Evolutionary conservation across 2,888 invertebrate genomes (phyloP).

Genomic region (Cartodere bifasciata): DNA sequence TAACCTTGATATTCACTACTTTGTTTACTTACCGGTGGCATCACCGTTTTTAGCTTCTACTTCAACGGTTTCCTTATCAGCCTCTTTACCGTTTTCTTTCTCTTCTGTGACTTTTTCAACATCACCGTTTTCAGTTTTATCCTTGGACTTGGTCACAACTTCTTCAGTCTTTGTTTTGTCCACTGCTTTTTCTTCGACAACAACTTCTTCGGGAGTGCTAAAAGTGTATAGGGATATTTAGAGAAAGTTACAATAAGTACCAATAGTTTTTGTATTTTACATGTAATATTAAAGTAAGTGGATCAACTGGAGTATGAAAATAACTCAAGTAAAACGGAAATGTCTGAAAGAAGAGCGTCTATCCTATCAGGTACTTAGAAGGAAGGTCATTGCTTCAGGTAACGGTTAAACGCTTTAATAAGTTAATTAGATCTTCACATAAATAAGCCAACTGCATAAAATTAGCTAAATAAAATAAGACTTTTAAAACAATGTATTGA

Average conservation of each 20-base stretch:
- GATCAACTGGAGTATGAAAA: too few species aligned
- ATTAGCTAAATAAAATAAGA: too few species aligned
- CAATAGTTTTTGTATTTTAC: too few species aligned
- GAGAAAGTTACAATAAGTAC: too few species aligned
- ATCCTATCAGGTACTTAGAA: too few species aligned
- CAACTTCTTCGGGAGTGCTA: constrained; percentile 10
- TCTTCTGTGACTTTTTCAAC: constrained; percentile 31
- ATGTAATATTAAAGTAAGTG: too few species aligned
- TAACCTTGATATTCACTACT: constrained; percentile 4
- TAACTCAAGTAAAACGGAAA: too few species aligned
- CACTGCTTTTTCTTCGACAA: constrained; percentile 14
- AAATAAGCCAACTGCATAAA: background rate
- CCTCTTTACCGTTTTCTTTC: constrained; percentile 35
- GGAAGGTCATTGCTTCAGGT: too few species aligned
- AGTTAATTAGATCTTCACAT: background rate
- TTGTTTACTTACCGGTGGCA: constrained; percentile 28
- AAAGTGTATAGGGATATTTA: too few species aligned
- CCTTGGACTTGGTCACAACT: constrained; percentile 26
- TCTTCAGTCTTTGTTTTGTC: constrained; percentile 26
- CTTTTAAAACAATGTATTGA: constrained; percentile 7
- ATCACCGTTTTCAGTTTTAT: constrained; percentile 25
- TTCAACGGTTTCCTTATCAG: constrained; percentile 29
- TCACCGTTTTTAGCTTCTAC: constrained; percentile 34
- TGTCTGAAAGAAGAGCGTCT: too few species aligned
- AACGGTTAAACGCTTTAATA: background rate